Evolutionary conservation across 1,140 invertebrate genomes (phyloP), one percentile per base, ranked within the genome.

Genomic region (Tetragnatha versicolor): DNA sequence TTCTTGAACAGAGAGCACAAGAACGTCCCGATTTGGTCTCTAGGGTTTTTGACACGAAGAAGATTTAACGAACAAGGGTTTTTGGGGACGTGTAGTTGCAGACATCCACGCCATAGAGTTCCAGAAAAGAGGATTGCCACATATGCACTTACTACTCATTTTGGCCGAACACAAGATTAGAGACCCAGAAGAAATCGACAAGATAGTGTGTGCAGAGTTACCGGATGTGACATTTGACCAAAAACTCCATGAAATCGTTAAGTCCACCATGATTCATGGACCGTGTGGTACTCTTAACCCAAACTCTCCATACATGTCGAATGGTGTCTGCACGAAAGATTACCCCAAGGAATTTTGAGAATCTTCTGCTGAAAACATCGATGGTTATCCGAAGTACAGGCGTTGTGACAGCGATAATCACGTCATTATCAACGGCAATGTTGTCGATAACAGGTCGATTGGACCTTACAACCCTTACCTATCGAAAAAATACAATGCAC

Each of bases 31-130:
- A 88, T 81, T 45, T 88, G 12, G 68, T 86, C n/a, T 81, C 81
- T 5, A 29, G 85, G 27, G 85, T 88, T n/a, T 89, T 88, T 81
- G 37, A 82, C 22, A 25, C 80, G 22, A 88, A 88, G 81, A 27
- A 83, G 17, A 82, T 27, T 70, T 86, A 14, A 51, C 33, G 25
- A 73, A 83, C 49, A 49, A 55, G 47, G 9, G 75, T 73, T 68
- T 81, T 58, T 58, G 63, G 55, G 53, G n/a, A n/a, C n/a, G n/a
- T n/a, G n/a, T n/a, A n/a, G n/a, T n/a, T n/a, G n/a, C n/a, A n/a
- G n/a, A n/a, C n/a, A n/a, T n/a, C n/a, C n/a, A n/a, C n/a, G n/a
- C n/a, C n/a, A n/a, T n/a, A n/a, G n/a, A n/a, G n/a, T n/a, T n/a
- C n/a, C n/a, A n/a, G n/a, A n/a, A n/a, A n/a, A n/a, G n/a, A n/a